Conservation (phyloP, 1,140 invertebrate species). For the Hylaeus volcanicus region DNA sequence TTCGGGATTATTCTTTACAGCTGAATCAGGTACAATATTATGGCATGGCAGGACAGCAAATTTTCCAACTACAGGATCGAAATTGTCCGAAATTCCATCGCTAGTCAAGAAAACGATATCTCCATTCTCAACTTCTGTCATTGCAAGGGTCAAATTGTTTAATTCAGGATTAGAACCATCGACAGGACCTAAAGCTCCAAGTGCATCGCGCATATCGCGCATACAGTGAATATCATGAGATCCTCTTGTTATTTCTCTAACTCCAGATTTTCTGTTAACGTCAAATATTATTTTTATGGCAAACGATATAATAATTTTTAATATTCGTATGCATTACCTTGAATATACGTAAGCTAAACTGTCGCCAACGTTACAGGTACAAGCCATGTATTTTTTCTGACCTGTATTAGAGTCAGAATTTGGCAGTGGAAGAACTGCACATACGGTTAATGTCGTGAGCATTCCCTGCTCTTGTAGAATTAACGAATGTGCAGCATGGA, state of each 20-base stretch:
- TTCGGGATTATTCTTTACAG: constrained; percentile 58
- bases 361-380: constrained; percentile 95
- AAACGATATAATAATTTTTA: neutral
- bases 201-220: constrained; percentile 94
- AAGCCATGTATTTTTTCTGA: constrained; percentile 87
- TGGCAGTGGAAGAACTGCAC: constrained; percentile 86
- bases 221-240: constrained; percentile 95
- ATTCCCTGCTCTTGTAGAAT: constrained; percentile 93
- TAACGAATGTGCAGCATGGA: constrained; percentile 93
- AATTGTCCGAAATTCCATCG: constrained; percentile 96
- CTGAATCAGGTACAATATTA: constrained; percentile 67
- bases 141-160: constrained; percentile 93
- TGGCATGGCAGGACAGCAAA: constrained; percentile 86
- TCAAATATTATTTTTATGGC: neutral
- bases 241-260: constrained; percentile 81
- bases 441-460: constrained; percentile 92
- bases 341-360: constrained; percentile 94
- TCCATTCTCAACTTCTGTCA: constrained; percentile 91
- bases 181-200: constrained; percentile 94
- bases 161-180: constrained; percentile 94
- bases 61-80: constrained; percentile 96
- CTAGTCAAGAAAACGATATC: constrained; percentile 95
- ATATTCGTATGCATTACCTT: constrained; percentile 70
- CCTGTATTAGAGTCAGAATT: constrained; percentile 69
- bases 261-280: constrained; percentile 69